Evolutionary conservation across 2,888 invertebrate species (phyloP).

Genomic region (Thymelicus lineola): DNA sequence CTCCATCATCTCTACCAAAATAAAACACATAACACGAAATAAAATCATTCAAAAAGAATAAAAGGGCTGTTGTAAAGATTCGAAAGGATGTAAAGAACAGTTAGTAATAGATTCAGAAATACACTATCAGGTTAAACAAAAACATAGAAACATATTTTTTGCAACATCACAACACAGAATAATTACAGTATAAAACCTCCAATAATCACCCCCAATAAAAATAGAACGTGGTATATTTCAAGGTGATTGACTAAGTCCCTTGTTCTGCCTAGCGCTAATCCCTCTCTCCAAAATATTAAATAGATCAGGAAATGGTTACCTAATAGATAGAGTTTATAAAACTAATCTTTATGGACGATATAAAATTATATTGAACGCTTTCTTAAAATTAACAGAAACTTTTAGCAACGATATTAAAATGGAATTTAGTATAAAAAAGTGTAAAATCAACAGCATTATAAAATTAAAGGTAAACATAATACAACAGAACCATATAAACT

Average conservation of each 20-base stretch:
- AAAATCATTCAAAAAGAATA: too few species aligned
- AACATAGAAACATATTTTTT: too few species aligned
- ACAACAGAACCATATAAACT: constrained; percentile 2
- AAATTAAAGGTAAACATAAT: constrained; percentile 19
- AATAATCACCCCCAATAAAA: constrained; percentile 2
- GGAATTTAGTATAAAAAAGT: too few species aligned
- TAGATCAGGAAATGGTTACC: constrained; percentile 28
- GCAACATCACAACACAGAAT: not conserved
- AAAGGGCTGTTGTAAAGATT: too few species aligned
- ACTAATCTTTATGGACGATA: constrained; percentile 30
- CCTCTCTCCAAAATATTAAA: constrained; percentile 16
- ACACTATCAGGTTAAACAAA: too few species aligned
- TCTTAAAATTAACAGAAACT: too few species aligned
- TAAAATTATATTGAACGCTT: constrained; percentile 30
- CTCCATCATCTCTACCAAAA: not conserved
- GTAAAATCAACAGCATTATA: too few species aligned
- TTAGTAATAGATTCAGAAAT: too few species aligned
- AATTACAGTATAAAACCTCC: not conserved
- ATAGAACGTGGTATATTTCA: constrained; percentile 21
- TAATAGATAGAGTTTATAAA: constrained; percentile 1
- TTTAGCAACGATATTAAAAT: too few species aligned
- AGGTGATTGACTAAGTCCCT: constrained; percentile 15
- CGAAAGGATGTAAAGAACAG: too few species aligned
- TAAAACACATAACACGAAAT: too few species aligned
- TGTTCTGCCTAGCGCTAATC: constrained; percentile 34